phyloP scores from a whole-genome alignment of 2,797 vertebrate species.

The Clarias fuscus region DNA sequence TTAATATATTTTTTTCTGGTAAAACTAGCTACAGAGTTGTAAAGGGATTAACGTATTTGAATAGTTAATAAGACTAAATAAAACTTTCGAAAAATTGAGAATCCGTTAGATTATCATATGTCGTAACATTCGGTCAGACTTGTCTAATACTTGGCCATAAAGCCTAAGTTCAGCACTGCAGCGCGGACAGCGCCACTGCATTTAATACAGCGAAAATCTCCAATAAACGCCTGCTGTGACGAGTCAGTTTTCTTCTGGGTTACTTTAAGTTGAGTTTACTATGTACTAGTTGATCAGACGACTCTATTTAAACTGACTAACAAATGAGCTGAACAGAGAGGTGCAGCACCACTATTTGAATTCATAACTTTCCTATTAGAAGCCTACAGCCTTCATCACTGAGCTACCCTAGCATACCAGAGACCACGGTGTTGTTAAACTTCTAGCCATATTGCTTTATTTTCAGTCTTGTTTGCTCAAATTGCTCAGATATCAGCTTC shows the following conservation, averaged over 20 bases:
- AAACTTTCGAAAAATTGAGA: no score
- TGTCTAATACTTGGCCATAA: not conserved
- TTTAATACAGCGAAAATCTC: not conserved
- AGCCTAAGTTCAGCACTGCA: constrained; percentile 21
- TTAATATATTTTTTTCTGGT: not conserved
- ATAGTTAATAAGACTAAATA: not conserved
- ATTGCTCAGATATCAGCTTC: not conserved
- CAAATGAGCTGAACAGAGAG: not conserved
- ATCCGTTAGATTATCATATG: not conserved
- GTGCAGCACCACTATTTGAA: not conserved
- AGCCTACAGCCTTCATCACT: no score
- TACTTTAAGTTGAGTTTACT: not conserved
- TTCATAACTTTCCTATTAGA: not conserved
- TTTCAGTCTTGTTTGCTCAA: no score
- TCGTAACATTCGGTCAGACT: not conserved
- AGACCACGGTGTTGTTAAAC: not conserved
- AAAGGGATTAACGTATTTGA: not conserved
- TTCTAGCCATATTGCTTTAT: not conserved
- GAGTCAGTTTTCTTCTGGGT: not conserved
- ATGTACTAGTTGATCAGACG: not conserved
- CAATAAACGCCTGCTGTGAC: not conserved
- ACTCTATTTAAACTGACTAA: not conserved
- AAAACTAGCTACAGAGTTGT: not conserved
- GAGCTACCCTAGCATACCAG: not conserved
- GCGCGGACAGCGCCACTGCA: constrained; percentile 30